Evolutionary conservation across 2,113 vertebrate species (phyloP).

Genomic region (Phocoena sinus): DNA sequence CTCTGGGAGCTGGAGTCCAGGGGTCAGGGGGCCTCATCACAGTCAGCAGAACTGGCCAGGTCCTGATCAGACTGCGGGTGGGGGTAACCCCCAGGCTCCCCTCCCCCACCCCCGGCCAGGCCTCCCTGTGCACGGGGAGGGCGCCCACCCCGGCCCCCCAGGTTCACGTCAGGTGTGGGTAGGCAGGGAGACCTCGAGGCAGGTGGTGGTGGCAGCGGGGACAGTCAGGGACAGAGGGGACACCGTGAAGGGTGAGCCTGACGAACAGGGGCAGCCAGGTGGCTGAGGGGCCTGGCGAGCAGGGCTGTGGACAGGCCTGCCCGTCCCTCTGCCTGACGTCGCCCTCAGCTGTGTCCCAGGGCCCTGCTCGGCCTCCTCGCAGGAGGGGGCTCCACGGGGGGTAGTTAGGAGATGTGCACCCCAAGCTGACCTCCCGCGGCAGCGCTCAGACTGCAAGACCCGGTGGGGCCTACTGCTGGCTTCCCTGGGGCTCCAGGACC

Average conservation of each 20-base stretch:
- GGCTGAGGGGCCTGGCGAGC: not conserved
- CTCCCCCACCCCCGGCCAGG: fast-evolving
- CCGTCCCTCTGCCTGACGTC: fast-evolving
- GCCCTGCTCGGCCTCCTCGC: not conserved
- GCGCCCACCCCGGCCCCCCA: fast-evolving
- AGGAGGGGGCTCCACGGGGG: not conserved
- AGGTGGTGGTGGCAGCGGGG: not conserved
- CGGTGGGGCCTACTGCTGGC: not conserved
- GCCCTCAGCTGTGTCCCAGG: not conserved
- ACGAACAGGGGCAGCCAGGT: fast-evolving
- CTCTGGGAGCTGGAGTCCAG: not conserved
- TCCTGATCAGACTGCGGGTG: not conserved
- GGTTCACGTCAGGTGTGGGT: not conserved
- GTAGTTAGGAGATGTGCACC: fast-evolving
- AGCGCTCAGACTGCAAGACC: too few relatives aligned
- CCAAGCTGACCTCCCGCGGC: not conserved
- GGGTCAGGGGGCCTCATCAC: not conserved
- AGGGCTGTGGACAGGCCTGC: fast-evolving
- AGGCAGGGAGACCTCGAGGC: not conserved
- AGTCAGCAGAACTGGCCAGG: not conserved
- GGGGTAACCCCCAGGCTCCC: not conserved
- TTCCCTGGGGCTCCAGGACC: not conserved
- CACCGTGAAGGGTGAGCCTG: not conserved
- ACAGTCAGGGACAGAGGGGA: not conserved
- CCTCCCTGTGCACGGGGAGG: not conserved